Conservation (phyloP, 1,140 invertebrate species). For the Triops cancriformis region DNA sequence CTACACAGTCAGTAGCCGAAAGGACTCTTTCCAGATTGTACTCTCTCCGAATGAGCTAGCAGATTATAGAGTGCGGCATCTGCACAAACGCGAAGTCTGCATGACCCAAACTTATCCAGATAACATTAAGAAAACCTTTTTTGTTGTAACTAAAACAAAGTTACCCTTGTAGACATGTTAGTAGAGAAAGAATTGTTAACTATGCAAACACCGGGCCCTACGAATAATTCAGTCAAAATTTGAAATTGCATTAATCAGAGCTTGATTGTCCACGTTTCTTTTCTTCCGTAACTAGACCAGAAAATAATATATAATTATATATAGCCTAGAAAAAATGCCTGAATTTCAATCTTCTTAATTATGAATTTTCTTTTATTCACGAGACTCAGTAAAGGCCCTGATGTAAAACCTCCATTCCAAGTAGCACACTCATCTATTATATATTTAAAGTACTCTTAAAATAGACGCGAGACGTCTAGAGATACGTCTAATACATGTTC, state of each 20-base stretch:
- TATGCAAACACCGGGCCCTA: background rate
- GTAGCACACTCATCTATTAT: too few relatives aligned
- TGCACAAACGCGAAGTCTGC: background rate
- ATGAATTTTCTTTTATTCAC: too few relatives aligned
- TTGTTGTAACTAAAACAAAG: background rate
- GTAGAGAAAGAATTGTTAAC: background rate
- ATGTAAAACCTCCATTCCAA: background rate
- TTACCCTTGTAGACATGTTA: background rate
- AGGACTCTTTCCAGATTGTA: background rate
- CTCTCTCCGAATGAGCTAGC: background rate
- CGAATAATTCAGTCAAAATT: background rate
- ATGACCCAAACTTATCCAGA: background rate
- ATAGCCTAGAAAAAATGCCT: background rate
- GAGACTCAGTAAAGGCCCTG: too few relatives aligned
- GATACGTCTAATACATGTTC: too few relatives aligned
- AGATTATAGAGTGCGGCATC: background rate
- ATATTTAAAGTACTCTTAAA: too few relatives aligned
- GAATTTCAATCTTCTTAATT: background rate
- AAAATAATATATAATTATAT: background rate
- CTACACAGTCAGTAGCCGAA: too few relatives aligned
- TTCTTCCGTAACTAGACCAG: background rate
- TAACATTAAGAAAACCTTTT: background rate
- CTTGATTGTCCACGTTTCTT: background rate
- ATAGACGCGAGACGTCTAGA: too few relatives aligned
- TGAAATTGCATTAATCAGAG: background rate